Evolutionary conservation across 2,113 vertebrate species (phyloP), one percentile per base, ranked within the genome.

Genomic region (Glareola pratincola): DNA sequence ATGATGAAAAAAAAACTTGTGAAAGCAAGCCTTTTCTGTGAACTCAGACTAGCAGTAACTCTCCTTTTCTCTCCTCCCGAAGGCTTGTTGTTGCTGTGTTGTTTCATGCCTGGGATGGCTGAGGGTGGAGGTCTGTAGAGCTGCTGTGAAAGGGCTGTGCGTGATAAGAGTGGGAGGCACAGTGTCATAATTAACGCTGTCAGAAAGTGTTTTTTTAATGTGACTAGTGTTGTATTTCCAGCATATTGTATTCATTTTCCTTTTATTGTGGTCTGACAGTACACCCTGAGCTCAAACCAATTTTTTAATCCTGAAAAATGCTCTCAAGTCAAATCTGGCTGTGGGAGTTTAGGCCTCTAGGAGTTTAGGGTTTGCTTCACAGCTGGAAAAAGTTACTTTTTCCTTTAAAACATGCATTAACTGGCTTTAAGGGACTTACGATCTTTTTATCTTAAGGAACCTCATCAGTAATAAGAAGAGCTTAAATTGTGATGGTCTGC

Each of bases 231-330:
- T 96, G 57, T 75, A 53, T 87, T 96, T 96, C 91, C 88, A 92
- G 68, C 86, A 94, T 95, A 89, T 96, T 97, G 89, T 95, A 88
- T 94, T 94, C 68, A 94, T 96, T 97, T 97, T 96, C 93, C 91
- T 94, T 96, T 95, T 97, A 92, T 92, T 86, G 89, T 96, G 92
- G 73, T 84, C 91, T 91, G 88, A 95, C 84, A 91, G 91, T 91
- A 84, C 91, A 93, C 91, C 45, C 88, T 95, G 76, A 94, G 83
- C 91, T 94, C 88, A 94, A 95, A 96, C 68, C 59, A n/a, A 34
- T 91, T 95, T 87, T 83, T 92, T 87, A 85, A 91, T 89, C 84
- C 84, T 87, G 76, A 81, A 95, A 95, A 96, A 91, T 36, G 17
- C 72, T 95, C 94, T 94, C 27, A 37, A 95, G 83, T 92, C 27